Evolutionary conservation across 2,113 vertebrate species (phyloP).

Genomic region (Terrapene triunguis): DNA sequence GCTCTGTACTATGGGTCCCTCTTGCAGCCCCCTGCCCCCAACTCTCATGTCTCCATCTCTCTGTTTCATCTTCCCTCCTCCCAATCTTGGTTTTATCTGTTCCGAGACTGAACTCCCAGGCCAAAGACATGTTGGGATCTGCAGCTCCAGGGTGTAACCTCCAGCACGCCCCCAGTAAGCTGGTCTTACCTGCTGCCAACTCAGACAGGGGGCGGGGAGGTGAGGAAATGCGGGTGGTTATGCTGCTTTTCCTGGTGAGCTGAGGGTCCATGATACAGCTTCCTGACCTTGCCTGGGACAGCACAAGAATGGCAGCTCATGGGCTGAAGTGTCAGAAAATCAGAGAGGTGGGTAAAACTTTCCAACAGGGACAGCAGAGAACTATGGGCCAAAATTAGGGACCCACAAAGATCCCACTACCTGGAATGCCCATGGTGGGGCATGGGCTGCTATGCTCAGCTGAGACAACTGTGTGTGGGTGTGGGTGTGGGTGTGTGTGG

Average conservation of each 20-base stretch:
- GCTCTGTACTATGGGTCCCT: background rate
- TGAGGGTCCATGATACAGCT: background rate
- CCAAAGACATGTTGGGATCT: slow-evolving; percentile 64
- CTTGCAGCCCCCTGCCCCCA: background rate
- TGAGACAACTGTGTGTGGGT: fast-evolving
- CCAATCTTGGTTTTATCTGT: background rate
- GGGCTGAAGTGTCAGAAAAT: background rate
- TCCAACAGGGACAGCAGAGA: background rate
- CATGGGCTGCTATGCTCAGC: background rate
- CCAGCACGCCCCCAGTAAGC: slow-evolving; percentile 55
- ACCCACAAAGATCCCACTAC: background rate
- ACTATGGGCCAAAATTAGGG: fast-evolving
- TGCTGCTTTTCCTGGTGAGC: background rate
- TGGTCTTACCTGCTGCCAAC: slow-evolving; percentile 74
- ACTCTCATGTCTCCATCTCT: background rate
- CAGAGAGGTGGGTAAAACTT: slow-evolving; percentile 20
- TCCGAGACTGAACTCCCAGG: background rate
- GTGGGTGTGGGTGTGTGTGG: fast-evolving
- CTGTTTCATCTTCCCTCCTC: background rate
- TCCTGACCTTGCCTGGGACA: background rate
- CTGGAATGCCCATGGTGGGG: background rate
- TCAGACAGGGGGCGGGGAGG: background rate
- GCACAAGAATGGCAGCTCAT: fast-evolving
- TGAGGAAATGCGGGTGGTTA: background rate
- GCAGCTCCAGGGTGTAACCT: slow-evolving; percentile 69